A percentile compares a stretch with the other conserved stretches of the same genome.
These are phyloP conservation scores for Nebria brevicollis DNA, from an alignment of 2,888 invertebrate species.

Conservation along the genomic window DNA sequence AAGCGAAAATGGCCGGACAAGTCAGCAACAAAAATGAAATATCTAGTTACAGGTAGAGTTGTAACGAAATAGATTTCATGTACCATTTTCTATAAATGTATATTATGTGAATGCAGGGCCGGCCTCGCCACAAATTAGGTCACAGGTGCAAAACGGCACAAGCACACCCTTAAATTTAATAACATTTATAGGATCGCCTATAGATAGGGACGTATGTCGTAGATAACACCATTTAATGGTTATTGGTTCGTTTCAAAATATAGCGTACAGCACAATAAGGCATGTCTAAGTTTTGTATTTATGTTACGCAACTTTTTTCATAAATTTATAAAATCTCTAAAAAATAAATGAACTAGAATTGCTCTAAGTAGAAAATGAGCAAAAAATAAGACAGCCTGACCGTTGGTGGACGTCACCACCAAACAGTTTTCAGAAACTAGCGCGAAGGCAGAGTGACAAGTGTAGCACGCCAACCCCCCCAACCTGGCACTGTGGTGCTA, in stretches of 20 bases:
- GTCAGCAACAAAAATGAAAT: too few relatives aligned
- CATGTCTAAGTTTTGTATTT: too few relatives aligned
- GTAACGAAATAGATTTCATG: background rate
- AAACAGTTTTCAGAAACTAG: background rate
- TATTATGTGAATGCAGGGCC: background rate
- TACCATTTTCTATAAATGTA: background rate
- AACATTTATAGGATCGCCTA: background rate
- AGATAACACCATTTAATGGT: background rate
- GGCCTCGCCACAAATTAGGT: background rate
- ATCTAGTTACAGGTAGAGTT: too few relatives aligned
- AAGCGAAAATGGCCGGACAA: background rate
- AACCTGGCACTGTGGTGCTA: slow-evolving; percentile 37
- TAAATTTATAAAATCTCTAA: too few relatives aligned
- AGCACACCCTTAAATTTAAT: background rate
- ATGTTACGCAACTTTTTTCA: too few relatives aligned
- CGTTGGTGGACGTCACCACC: background rate
- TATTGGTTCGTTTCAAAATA: background rate
- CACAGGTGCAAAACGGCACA: background rate
- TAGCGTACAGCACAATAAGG: background rate
- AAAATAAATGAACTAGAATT: too few relatives aligned
- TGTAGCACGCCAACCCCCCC: slow-evolving; percentile 52
- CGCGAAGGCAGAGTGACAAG: slow-evolving; percentile 55
- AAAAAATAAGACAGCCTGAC: background rate
- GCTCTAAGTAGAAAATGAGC: too few relatives aligned
- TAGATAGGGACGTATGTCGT: background rate